Evolutionary conservation across 2,113 vertebrate genomes (phyloP).

Genomic region (Potamarius usumacintae): DNA sequence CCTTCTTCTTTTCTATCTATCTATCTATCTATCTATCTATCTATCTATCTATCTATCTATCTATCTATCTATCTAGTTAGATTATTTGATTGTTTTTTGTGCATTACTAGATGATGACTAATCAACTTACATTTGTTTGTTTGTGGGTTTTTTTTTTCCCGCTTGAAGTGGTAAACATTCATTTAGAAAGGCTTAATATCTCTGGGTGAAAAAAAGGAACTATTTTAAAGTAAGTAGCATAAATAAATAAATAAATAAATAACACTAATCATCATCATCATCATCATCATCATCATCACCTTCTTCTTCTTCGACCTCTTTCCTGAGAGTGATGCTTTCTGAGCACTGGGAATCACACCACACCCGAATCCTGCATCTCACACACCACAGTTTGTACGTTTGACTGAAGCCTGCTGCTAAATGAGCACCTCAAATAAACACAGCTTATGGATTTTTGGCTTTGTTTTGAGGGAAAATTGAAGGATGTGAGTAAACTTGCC

Average conservation of each 20-base stretch:
- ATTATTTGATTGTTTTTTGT: no score
- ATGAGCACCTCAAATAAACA: conserved; percentile 16
- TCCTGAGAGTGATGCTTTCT: neutral
- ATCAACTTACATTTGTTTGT: no score
- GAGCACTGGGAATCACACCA: neutral
- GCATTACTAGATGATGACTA: no score
- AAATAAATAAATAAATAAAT: neutral
- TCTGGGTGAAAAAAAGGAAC: neutral
- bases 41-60: no score
- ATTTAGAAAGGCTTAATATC: neutral
- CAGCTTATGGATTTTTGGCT: neutral
- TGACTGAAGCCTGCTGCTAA: conserved; percentile 11
- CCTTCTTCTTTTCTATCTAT: no score
- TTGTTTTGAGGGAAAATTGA: conserved; percentile 24
- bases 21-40: no score
- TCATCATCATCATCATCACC: neutral
- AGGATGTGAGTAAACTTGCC: conserved; percentile 29
- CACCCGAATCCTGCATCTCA: neutral
- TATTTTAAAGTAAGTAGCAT: neutral
- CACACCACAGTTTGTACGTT: neutral
- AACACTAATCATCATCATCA: neutral
- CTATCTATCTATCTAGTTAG: no score
- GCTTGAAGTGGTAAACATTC: neutral
- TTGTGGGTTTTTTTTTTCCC: no score
- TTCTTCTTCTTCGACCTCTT: no score